Percentiles rank a stretch among this genome's conserved stretches.
phyloP scores from a whole-genome alignment of 2,113 vertebrate genomes.

The Actenoides lindsayi region DNA sequence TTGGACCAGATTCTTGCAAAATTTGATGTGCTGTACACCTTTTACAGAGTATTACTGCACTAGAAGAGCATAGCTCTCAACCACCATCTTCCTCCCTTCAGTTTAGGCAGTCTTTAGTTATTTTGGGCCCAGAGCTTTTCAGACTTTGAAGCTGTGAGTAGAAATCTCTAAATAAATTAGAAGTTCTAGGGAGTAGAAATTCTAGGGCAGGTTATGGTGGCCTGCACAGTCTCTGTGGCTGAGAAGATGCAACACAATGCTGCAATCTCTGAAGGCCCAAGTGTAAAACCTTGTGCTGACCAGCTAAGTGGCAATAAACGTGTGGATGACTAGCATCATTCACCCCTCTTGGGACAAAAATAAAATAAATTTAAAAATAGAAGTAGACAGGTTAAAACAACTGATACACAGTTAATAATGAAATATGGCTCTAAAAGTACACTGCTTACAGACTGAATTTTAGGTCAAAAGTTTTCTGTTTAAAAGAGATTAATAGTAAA shows the following conservation, averaged over 20 bases:
- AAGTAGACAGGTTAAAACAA: neutral
- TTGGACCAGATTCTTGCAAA: neutral
- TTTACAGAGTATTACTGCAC: neutral
- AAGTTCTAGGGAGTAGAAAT: neutral
- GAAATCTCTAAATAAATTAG: neutral
- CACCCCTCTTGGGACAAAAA: neutral
- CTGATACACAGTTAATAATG: neutral
- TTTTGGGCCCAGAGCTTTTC: neutral
- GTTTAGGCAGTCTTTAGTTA: neutral
- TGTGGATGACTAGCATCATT: neutral
- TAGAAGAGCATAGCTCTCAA: neutral
- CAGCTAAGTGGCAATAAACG: neutral
- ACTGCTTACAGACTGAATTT: neutral
- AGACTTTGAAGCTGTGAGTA: neutral
- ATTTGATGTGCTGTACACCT: neutral
- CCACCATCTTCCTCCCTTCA: neutral
- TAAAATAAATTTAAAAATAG: neutral
- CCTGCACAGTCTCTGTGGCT: neutral
- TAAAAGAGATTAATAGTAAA: neutral
- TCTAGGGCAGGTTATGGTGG: neutral
- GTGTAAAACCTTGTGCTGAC: neutral
- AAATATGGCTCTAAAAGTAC: neutral
- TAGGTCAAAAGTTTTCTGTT: neutral
- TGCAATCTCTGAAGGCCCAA: neutral
- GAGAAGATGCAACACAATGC: neutral